phyloP scores from a whole-genome alignment of 2,797 vertebrate species.

The Propithecus perrieri region DNA sequence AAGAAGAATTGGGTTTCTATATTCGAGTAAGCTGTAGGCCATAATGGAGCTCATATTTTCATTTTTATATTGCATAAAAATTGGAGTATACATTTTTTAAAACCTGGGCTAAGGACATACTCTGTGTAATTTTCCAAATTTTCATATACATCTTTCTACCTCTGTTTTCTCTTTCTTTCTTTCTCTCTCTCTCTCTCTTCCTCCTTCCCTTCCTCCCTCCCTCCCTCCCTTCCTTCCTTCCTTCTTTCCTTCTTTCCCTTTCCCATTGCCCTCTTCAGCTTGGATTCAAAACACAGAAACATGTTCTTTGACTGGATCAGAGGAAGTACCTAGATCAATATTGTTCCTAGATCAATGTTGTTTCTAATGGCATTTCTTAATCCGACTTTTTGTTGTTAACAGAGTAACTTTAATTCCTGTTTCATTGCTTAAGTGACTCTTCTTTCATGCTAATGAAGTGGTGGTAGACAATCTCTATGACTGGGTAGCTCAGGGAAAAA shows the following conservation, averaged over 20 bases:
- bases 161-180: neutral
- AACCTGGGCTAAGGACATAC: neutral
- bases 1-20: neutral
- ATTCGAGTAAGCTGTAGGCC: neutral
- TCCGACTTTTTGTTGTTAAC: neutral
- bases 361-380: neutral
- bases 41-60: neutral
- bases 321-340: neutral
- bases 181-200: neutral
- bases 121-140: neutral
- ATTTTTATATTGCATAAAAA: neutral
- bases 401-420: neutral
- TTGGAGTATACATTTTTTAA: neutral
- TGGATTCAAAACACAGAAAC: neutral
- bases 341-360: neutral
- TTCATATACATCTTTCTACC: neutral
- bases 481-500: neutral
- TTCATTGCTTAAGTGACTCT: neutral
- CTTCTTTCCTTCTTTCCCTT: neutral
- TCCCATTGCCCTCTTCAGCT: neutral
- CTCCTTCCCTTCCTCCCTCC: neutral
- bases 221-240: neutral
- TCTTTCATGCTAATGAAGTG: neutral
- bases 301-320: neutral
- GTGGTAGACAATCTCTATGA: neutral